A percentile compares a stretch with the other conserved stretches of the same genome.
These are phyloP conservation scores for Dipodomys merriami DNA, from an alignment of 2,113 vertebrate genomes.

Conservation along the genomic window DNA sequence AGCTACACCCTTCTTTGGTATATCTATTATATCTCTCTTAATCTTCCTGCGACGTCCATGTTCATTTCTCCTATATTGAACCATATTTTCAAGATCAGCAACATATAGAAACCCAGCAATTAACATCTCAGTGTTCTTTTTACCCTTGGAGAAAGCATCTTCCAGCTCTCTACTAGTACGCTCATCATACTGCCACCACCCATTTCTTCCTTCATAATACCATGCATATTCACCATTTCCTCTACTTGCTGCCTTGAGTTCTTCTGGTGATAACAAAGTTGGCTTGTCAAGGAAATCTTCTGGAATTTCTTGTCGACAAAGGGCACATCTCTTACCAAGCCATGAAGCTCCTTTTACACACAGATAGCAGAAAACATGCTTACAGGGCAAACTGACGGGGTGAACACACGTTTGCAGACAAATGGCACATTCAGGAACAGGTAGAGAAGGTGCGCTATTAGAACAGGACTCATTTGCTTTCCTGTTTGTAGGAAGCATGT, in stretches of 20 bases:
- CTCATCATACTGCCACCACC: slow-evolving; percentile 99
- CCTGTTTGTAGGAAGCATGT: slow-evolving; percentile 89
- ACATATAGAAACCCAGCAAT: slow-evolving; percentile 97
- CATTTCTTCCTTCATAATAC: slow-evolving; percentile 98
- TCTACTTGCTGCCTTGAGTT: slow-evolving; percentile 93
- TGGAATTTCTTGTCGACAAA: slow-evolving; percentile 96
- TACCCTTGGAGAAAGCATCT: slow-evolving; percentile 95
- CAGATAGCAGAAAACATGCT: slow-evolving; percentile 97
- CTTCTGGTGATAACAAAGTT: slow-evolving; percentile 94
- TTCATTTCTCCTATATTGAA: slow-evolving; percentile 97
- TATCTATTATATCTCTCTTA: slow-evolving; percentile 95
- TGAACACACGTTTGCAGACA: slow-evolving; percentile 97
- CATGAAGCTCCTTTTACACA: slow-evolving; percentile 99
- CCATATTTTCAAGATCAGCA: slow-evolving; percentile 98
- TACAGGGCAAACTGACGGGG: slow-evolving; percentile 95
- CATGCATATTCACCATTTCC: slow-evolving; percentile 93
- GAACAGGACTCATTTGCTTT: slow-evolving; percentile 90
- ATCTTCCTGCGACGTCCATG: slow-evolving; percentile 96
- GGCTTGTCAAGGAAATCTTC: slow-evolving; percentile 98
- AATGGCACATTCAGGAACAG: slow-evolving; percentile 95
- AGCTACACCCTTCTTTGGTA: slow-evolving; percentile 98
- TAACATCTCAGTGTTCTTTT: slow-evolving; percentile 97
- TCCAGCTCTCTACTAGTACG: slow-evolving; percentile 96
- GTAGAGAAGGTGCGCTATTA: slow-evolving; percentile 88
- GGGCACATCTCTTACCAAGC: slow-evolving; percentile 97